Conservation (phyloP, 2,113 vertebrate genomes). For the Epinephelus moara region DNA sequence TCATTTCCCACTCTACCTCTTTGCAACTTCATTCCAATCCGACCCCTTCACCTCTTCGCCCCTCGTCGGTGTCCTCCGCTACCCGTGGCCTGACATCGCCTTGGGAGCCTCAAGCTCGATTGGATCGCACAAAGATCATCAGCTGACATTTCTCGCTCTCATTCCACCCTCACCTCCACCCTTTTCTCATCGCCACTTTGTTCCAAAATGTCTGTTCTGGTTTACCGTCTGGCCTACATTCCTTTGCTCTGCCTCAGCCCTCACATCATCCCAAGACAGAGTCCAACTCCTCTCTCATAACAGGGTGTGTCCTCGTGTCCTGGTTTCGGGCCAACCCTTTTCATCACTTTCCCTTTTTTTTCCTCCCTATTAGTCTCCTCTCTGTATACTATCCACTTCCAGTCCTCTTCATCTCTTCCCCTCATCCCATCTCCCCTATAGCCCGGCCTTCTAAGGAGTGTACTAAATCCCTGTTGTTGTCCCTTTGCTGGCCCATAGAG, state of each 20-base stretch:
- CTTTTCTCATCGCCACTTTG: slow-evolving; percentile 9
- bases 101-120: background rate
- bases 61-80: background rate
- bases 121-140: slow-evolving; percentile 22
- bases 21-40: slow-evolving; percentile 59
- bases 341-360: slow-evolving; percentile 11
- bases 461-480: slow-evolving; percentile 41
- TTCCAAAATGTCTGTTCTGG: slow-evolving; percentile 45
- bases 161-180: slow-evolving; percentile 1
- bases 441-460: slow-evolving; percentile 5
- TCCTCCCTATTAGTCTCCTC: slow-evolving; percentile 2
- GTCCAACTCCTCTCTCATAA: slow-evolving; percentile 50
- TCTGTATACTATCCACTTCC: background rate
- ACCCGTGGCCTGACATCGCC: background rate
- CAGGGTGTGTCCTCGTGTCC: slow-evolving; percentile 50
- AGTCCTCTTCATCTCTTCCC: background rate
- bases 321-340: slow-evolving; percentile 43
- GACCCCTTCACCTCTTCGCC: background rate
- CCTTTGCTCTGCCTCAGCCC: slow-evolving; percentile 60
- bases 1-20: slow-evolving; percentile 40
- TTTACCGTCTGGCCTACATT: slow-evolving; percentile 58
- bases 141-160: slow-evolving; percentile 25
- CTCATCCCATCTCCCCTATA: background rate
- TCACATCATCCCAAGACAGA: slow-evolving; percentile 61
- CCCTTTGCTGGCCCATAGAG: slow-evolving; percentile 39